These are phyloP conservation scores for Paradoxurus hermaphroditus DNA, from an alignment of 2,113 vertebrate species.

Conservation along the genomic window DNA sequence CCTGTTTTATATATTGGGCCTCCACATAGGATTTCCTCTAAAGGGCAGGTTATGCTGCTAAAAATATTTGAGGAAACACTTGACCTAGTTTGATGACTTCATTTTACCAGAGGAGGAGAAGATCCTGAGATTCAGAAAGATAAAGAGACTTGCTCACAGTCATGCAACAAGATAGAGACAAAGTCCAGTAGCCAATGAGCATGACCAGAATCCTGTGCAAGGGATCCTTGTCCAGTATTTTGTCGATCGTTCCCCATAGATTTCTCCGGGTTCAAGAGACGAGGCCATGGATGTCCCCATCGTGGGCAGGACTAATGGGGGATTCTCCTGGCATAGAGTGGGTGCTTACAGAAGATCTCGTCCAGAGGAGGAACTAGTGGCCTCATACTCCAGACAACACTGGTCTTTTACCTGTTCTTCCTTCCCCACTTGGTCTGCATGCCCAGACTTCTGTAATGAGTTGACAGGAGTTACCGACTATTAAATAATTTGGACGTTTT, in stretches of 20 bases:
- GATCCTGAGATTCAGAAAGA: neutral
- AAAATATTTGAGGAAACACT: neutral
- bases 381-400: neutral
- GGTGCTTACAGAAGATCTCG: neutral
- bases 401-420: neutral
- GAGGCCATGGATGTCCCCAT: too few relatives aligned
- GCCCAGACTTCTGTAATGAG: slow-evolving; percentile 14
- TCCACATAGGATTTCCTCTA: neutral
- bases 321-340: neutral
- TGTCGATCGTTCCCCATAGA: neutral
- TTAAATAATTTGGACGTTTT: slow-evolving; percentile 54
- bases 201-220: neutral
- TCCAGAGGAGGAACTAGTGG: neutral
- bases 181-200: neutral
- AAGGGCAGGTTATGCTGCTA: neutral
- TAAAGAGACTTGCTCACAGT: neutral
- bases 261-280: neutral
- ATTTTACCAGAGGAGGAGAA: neutral
- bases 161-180: neutral
- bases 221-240: neutral
- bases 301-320: neutral
- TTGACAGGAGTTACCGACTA: slow-evolving; percentile 16
- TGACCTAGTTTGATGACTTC: neutral
- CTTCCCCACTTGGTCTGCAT: neutral
- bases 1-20: neutral